Base-by-base conservation (phyloP, 2,113 vertebrate species). In the Laticauda colubrina region DNA sequence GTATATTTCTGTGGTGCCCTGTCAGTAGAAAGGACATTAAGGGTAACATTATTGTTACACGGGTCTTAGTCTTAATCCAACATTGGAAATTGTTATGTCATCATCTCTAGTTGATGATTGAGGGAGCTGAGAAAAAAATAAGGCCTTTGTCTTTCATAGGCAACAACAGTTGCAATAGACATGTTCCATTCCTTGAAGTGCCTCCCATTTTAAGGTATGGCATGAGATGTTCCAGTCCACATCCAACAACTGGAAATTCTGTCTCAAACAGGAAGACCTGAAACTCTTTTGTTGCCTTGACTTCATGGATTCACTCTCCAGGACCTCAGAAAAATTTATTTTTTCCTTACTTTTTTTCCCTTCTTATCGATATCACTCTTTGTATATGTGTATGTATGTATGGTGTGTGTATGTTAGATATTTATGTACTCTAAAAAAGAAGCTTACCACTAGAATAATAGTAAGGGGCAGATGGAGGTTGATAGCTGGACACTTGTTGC, bases 391-490 rank as follows among this genome's bases (percentile, higher is more conserved):
- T 61, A 9, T 61, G 23, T 61, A 3, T 61, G 8, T 61, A 0
- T 61, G 6, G 6, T 61, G 3, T 61, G 8, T 64, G 26, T 75
- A 53, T 53, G 26, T 75, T 92, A 34, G 57, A 21, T 59, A 85
- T 93, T 21, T 91, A 15, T 75, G 90, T 93, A 18, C 1, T 94
- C 93, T 20, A n/a, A 43, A 55, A 94, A 88, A 90, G 1, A 26
- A 85, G 91, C 96, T 97, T 89, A 97, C 97, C 97, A 61, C 95
- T 95, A 2, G 95, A 96, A 10, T 95, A 55, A 96, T 95, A 93
- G 0, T 90, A 39, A 24, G 96, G 95, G 0, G 0, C 2, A 81
- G 87, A 14, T 29, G 48, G 9, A 9, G 0, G 0, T 0, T 18
- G 51, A 0, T 15, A 55, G 23, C 23, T 8, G 1, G 14, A 1